Conservation (phyloP, 2,888 invertebrate genomes). For the Drosophila birchii region DNA sequence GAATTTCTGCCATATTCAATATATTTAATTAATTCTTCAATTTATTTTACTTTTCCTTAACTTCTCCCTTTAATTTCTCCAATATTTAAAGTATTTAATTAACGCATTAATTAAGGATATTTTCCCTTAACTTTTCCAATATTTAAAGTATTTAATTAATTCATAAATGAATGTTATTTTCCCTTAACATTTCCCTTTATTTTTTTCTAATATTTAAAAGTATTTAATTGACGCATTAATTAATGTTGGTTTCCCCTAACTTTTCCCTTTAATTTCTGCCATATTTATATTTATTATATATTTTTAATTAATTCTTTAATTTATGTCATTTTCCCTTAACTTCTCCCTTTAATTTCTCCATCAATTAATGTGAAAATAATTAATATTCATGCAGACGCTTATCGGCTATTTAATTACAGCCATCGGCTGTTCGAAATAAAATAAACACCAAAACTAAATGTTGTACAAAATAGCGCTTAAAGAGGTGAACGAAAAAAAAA, state of each 20-base stretch:
- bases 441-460: constrained; percentile 15
- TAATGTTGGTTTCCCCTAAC: too few relatives aligned
- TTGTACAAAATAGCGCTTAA: constrained; percentile 12
- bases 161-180: neutral
- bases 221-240: too few relatives aligned
- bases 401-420: constrained; percentile 17
- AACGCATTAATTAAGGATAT: too few relatives aligned
- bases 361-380: constrained; percentile 3
- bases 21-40: neutral
- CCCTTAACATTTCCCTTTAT: too few relatives aligned
- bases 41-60: too few relatives aligned
- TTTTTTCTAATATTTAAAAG: too few relatives aligned
- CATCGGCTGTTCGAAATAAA: constrained; percentile 12
- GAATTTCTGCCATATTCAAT: too few relatives aligned
- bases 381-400: constrained; percentile 11
- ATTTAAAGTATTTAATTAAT: too few relatives aligned
- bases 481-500: neutral
- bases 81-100: too few relatives aligned
- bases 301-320: neutral
- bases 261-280: too few relatives aligned
- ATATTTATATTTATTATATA: neutral
- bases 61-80: too few relatives aligned
- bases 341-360: neutral
- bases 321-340: neutral
- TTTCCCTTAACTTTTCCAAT: too few relatives aligned